Base-by-base conservation (phyloP, 2,113 vertebrate genomes). In the Aegotheles bennettii region DNA sequence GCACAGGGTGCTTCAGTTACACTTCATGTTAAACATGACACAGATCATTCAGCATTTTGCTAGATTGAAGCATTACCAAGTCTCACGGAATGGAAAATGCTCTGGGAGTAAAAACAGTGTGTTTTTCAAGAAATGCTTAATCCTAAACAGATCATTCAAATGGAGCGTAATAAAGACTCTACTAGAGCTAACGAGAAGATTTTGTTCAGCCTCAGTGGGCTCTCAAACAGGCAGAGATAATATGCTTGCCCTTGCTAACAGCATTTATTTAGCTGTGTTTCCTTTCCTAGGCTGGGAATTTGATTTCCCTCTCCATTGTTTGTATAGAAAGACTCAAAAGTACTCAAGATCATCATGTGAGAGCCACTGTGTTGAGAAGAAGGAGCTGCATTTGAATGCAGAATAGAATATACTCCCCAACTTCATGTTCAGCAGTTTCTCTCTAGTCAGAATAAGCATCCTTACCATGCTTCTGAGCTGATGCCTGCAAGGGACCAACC, bases 121-220 rank as follows among this genome's bases (percentile, higher is more conserved):
- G 65, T 70, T 83, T 90, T 87, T 89, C 73, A 89, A 92, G 17
- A 68, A 76, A 56, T 25, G 31, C 48, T 84, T 94, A 82, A 87
- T 93, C 48, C 69, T 82, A 93, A 95, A 57, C 40, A 80, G 61
- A 57, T 85, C n/a, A 25, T 94, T 90, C 50, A 89, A 84, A 79
- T 91, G 28, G 16, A 82, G 13, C 33, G 13, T 47, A 73, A 84
- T 94, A 84, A 70, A 79, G 53, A 82, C 43, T 77, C 19, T 40
- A 9, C 18, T 89, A 26, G n/a, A 79, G 77, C 71, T 94, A 65
- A 91, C 63, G 53, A 93, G 73, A 94, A 87, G 57, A 83, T 91
- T 73, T 82, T 65, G 20, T 87, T 94, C 33, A 67, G 26, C 53
- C 26, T 91, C 69, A 78, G 53, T 84, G 76, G 31, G n/a, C 65